These are phyloP conservation scores for Hippocampus guttulatus DNA, from an alignment of 2,113 vertebrate genomes.

Conservation along the genomic window DNA sequence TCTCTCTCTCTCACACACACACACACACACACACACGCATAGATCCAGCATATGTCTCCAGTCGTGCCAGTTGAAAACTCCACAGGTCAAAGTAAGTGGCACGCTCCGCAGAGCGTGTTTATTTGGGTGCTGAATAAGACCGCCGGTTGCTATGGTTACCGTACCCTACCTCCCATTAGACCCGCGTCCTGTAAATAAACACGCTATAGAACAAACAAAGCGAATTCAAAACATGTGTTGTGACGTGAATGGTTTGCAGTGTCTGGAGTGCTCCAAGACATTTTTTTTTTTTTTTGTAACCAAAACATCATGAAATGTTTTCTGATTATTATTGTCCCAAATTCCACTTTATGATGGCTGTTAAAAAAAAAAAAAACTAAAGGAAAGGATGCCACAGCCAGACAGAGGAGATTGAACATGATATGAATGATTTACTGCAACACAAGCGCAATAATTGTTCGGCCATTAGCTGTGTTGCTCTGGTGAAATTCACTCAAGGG, in stretches of 20 bases:
- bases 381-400: not conserved
- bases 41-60: conserved; percentile 68
- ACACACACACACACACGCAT: conserved; percentile 13
- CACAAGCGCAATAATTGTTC: conserved; percentile 7
- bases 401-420: not conserved
- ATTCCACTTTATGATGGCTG: not conserved
- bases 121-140: conserved; percentile 40
- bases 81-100: conserved; percentile 71
- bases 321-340: not conserved
- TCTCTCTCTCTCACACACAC: not conserved
- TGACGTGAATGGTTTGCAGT: not conserved
- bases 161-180: conserved; percentile 17
- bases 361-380: not conserved
- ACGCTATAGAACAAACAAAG: conserved; percentile 1
- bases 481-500: conserved; percentile 13
- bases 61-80: conserved; percentile 71
- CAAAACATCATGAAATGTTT: not conserved
- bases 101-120: conserved; percentile 53
- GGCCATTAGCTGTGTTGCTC: conserved; percentile 9
- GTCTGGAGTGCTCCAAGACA: not conserved
- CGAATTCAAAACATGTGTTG: not conserved
- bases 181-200: conserved; percentile 2
- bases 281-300: not conserved
- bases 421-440: conserved; percentile 8
- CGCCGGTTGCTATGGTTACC: conserved; percentile 30